phyloP scores from a whole-genome alignment of 35 echinoderm and acorn worm species.

The Holothuria glaberrima region DNA sequence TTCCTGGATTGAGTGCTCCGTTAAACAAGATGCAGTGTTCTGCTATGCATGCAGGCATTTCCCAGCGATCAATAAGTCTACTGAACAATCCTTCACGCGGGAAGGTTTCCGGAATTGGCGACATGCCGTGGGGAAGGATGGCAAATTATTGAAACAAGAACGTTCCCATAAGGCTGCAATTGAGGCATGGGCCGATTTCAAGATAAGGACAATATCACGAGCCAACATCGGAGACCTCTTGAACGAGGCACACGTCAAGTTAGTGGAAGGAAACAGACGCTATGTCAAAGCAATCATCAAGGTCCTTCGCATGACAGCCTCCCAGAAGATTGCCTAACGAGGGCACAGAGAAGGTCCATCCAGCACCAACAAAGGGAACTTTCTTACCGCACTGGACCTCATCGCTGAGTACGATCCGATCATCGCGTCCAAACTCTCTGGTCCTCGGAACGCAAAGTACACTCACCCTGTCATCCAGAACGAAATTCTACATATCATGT shows the following conservation, averaged over 20 bases:
- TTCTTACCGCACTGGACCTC: not conserved
- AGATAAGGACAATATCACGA: slow-evolving; percentile 3
- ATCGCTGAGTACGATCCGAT: slow-evolving; percentile 30
- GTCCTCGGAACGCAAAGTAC: slow-evolving; percentile 39
- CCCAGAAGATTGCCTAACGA: slow-evolving; percentile 43
- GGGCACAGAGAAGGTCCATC: slow-evolving; percentile 36
- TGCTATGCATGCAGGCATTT: slow-evolving; percentile 72
- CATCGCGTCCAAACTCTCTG: slow-evolving; percentile 19
- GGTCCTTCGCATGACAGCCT: slow-evolving; percentile 39
- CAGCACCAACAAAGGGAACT: slow-evolving; percentile 27
- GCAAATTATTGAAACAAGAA: slow-evolving; percentile 20
- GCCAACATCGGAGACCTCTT: slow-evolving; percentile 18
- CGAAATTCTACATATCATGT: slow-evolving; percentile 27
- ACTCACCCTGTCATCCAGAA: slow-evolving; percentile 22
- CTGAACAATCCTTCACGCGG: slow-evolving; percentile 17
- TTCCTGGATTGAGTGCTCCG: slow-evolving; percentile 62
- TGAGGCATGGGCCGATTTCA: slow-evolving; percentile 41
- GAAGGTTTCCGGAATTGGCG: slow-evolving; percentile 42
- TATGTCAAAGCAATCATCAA: slow-evolving; percentile 32
- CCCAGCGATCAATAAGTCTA: slow-evolving; percentile 21
- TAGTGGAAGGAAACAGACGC: slow-evolving; percentile 25
- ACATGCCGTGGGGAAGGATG: slow-evolving; percentile 38
- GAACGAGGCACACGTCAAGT: slow-evolving; percentile 23
- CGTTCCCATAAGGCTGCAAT: slow-evolving; percentile 46
- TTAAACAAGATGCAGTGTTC: slow-evolving; percentile 35